These are phyloP conservation scores for Dyspetes luteomarginatus DNA, from an alignment of 2,888 invertebrate genomes.

Conservation along the genomic window DNA sequence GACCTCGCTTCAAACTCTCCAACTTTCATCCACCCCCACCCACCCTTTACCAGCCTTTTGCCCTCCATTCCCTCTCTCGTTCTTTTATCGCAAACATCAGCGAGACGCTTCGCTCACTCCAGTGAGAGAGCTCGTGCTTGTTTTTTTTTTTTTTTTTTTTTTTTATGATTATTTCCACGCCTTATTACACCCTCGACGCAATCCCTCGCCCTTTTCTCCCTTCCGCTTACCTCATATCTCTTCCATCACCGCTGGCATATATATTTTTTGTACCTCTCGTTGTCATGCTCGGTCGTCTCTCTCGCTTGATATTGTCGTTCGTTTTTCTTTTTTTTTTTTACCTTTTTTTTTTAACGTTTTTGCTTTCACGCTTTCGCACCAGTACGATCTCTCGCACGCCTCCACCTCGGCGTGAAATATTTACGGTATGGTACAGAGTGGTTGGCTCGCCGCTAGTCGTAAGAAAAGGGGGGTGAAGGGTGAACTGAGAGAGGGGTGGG, in stretches of 20 bases:
- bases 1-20: too few species aligned
- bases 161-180: conserved; percentile 62
- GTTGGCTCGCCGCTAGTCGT: neutral
- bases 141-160: conserved; percentile 14
- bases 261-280: neutral
- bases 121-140: conserved; percentile 22
- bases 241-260: too few species aligned
- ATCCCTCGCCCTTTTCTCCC: conserved; percentile 15
- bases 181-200: conserved; percentile 59
- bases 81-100: conserved; percentile 17
- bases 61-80: conserved; percentile 9
- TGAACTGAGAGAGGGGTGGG: neutral
- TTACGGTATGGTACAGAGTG: conserved; percentile 38
- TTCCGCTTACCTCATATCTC: neutral
- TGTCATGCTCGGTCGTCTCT: neutral
- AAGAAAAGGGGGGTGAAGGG: conserved; percentile 1
- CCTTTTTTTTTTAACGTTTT: conserved; percentile 34
- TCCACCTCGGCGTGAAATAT: conserved; percentile 56
- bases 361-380: conserved; percentile 34
- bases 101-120: conserved; percentile 1
- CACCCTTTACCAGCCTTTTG: conserved; percentile 9
- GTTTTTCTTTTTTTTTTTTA: conserved; percentile 4
- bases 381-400: conserved; percentile 26
- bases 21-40: neutral
- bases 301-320: neutral